A percentile compares a stretch with the other conserved stretches of the same genome.
phyloP scores from a whole-genome alignment of 2,113 vertebrate species.

The Parotia lawesii region DNA sequence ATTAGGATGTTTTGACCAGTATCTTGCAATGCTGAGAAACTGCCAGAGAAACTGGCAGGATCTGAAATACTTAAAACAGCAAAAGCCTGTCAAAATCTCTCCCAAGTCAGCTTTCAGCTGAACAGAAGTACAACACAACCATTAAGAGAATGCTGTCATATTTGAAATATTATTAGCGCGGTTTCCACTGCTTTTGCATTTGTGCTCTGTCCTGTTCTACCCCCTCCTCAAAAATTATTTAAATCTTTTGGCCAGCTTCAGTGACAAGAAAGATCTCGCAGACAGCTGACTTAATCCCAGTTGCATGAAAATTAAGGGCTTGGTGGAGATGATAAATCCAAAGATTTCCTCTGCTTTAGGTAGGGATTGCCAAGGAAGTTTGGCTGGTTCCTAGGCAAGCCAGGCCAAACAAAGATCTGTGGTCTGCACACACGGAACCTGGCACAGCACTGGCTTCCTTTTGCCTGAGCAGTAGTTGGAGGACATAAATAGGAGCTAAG shows the following conservation, averaged over 20 bases:
- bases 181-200: not conserved
- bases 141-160: not conserved
- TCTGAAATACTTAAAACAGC: not conserved
- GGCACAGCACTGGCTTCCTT: not conserved
- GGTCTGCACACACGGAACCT: conserved; percentile 8
- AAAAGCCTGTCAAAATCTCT: not conserved
- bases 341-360: conserved; percentile 26
- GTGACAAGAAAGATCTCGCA: not conserved
- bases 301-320: not conserved
- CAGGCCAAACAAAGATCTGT: conserved; percentile 1
- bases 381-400: not conserved
- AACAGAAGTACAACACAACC: not conserved
- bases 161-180: not conserved
- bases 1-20: not conserved
- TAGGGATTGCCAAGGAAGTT: conserved; percentile 18
- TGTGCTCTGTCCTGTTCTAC: not conserved
- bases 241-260: not conserved
- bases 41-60: not conserved
- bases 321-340: not conserved
- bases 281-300: not conserved
- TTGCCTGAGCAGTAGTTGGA: not conserved
- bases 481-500: conserved; percentile 28
- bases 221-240: not conserved
- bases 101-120: not conserved
- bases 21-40: not conserved